Evolutionary conservation across 2,888 invertebrate species (phyloP).

Genomic region (Alsophila aescularia): DNA sequence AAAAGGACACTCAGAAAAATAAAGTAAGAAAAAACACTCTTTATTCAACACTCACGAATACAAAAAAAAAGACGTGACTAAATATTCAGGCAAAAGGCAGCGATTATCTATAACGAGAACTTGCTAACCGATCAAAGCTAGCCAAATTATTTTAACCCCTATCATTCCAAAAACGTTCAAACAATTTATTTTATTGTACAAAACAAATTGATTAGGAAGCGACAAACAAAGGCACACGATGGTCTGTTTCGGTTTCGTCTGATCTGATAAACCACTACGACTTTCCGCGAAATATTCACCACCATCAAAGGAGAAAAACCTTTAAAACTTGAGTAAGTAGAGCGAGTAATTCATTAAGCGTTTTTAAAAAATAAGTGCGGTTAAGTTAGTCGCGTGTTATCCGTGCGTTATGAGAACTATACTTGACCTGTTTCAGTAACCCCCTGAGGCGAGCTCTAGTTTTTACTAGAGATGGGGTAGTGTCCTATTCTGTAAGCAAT

Average conservation of each 20-base stretch:
- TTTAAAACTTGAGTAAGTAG: constrained; percentile 12
- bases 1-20: no score
- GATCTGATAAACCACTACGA: constrained; percentile 16
- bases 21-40: no score
- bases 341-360: constrained; percentile 29
- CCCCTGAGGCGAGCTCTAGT: constrained; percentile 47
- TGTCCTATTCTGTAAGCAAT: constrained; percentile 1
- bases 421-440: constrained; percentile 67
- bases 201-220: constrained; percentile 15
- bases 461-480: constrained; percentile 13
- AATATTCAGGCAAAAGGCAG: no score
- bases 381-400: constrained; percentile 49
- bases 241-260: constrained; percentile 1
- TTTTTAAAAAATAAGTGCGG: constrained; percentile 22
- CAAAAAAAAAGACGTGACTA: no score
- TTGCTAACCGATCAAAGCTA: no score
- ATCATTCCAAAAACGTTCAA: not conserved
- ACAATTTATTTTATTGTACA: not conserved
- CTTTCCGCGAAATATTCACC: constrained; percentile 10
- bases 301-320: constrained; percentile 23
- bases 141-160: not conserved
- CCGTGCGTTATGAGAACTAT: constrained; percentile 59
- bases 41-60: no score
- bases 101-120: no score
- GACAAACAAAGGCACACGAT: constrained; percentile 11